Conservation (phyloP, 2,797 vertebrate genomes). For the Peromyscus melanophrys region DNA sequence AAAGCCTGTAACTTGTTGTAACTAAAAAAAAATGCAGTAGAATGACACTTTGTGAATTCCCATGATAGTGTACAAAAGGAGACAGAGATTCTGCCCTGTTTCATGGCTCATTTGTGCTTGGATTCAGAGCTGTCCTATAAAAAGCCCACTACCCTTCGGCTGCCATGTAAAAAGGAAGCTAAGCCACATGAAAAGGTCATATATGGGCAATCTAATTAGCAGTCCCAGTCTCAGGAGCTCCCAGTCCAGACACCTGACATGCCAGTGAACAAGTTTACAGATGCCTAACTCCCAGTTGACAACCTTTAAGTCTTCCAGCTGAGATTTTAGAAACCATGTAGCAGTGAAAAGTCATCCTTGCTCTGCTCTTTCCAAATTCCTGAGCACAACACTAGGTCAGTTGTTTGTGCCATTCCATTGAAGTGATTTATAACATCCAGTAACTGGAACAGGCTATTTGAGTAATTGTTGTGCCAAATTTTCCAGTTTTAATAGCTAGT, state of each 20-base stretch:
- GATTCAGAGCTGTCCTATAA: not conserved
- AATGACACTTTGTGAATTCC: not conserved
- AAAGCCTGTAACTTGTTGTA: not conserved
- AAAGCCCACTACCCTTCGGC: not conserved
- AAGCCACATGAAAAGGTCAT: not conserved
- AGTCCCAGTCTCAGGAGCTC: not conserved
- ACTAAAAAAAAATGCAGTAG: conserved; percentile 25
- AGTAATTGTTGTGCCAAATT: not conserved
- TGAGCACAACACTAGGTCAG: not conserved
- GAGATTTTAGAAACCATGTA: not conserved
- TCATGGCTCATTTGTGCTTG: not conserved
- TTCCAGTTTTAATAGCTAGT: not conserved
- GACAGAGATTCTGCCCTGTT: not conserved
- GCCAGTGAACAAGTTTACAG: not conserved
- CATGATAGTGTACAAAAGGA: not conserved
- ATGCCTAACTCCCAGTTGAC: not conserved
- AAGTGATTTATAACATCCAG: not conserved
- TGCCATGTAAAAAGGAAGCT: not conserved
- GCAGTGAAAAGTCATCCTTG: not conserved
- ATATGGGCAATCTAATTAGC: not conserved
- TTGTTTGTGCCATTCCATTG: conserved; percentile 6
- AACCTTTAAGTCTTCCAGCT: not conserved
- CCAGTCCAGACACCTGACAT: not conserved
- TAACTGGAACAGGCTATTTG: not conserved
- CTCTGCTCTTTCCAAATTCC: conserved; percentile 14